phyloP scores from a whole-genome alignment of 2,797 vertebrate species.

The Halcyon chelicuti region DNA sequence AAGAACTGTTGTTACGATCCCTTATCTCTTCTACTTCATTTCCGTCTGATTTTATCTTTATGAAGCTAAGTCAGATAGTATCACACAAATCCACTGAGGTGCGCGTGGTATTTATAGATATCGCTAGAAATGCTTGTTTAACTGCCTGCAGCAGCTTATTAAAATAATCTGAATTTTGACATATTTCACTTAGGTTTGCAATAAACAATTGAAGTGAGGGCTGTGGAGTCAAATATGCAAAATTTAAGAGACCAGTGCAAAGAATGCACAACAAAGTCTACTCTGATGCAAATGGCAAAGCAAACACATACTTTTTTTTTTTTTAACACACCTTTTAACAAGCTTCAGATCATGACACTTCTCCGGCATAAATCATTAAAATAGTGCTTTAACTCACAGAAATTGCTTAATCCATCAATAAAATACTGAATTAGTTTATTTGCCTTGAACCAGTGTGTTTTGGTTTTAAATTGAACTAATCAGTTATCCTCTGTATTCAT shows the following conservation, averaged over 20 bases:
- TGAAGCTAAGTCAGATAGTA: background rate
- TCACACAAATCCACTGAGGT: background rate
- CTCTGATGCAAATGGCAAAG: background rate
- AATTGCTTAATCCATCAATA: background rate
- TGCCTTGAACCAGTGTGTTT: background rate
- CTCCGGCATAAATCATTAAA: background rate
- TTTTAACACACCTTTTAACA: background rate
- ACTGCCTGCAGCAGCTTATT: background rate
- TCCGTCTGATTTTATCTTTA: background rate
- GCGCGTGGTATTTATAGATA: background rate
- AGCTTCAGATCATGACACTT: background rate
- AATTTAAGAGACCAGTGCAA: background rate
- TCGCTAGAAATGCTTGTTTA: background rate
- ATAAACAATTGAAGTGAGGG: background rate
- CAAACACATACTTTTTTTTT: background rate
- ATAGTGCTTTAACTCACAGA: background rate
- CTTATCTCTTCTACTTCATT: background rate
- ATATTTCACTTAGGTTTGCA: background rate
- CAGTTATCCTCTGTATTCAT: background rate
- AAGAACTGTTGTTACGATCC: background rate
- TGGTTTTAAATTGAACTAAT: constrained; percentile 1
- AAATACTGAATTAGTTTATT: constrained; percentile 1
- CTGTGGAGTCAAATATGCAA: background rate
- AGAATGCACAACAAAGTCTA: background rate
- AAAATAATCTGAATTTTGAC: background rate